Percentiles rank a stretch among this genome's conserved stretches.
Conservation (phyloP, 2,888 invertebrate genomes). For the Saturnia pavonia region DNA sequence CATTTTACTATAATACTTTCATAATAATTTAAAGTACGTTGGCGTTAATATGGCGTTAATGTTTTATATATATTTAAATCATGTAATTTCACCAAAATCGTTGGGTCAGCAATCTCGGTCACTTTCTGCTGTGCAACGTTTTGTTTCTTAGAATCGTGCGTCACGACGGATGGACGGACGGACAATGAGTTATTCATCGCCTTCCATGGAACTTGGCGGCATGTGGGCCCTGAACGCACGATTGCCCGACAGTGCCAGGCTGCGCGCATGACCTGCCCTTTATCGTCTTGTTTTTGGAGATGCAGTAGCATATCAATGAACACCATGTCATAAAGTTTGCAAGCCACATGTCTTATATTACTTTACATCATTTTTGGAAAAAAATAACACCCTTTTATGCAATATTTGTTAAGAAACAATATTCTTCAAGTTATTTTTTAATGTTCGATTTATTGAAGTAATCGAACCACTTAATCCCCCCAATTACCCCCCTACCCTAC, state of each 20-base stretch:
- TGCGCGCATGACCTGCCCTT: slow-evolving; percentile 65
- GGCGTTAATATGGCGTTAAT: too few species aligned
- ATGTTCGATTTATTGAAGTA: too few species aligned
- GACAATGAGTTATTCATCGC: slow-evolving; percentile 82
- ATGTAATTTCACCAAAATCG: slow-evolving; percentile 52
- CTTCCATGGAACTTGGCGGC: slow-evolving; percentile 76
- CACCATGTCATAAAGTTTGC: neutral
- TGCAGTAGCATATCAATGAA: slow-evolving; percentile 23
- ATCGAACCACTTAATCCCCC: too few species aligned
- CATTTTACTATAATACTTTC: too few species aligned
- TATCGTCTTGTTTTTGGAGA: slow-evolving; percentile 56
- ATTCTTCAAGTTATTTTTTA: too few species aligned
- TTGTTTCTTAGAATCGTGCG: slow-evolving; percentile 74
- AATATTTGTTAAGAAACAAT: neutral
- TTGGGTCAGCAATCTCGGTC: slow-evolving; percentile 73
- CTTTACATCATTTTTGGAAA: neutral
- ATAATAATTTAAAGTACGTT: too few species aligned
- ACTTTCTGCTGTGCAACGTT: slow-evolving; percentile 63
- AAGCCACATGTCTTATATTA: neutral
- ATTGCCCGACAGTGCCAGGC: slow-evolving; percentile 52
- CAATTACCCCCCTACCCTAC: too few species aligned
- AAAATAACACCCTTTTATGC: too few species aligned
- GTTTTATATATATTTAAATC: neutral
- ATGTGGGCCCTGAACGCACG: slow-evolving; percentile 75
- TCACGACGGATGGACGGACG: slow-evolving; percentile 75